Percentiles rank a stretch among this genome's conserved stretches.
phyloP scores from a whole-genome alignment of 2,888 invertebrate genomes.

The Leptopterna dolabrata region DNA sequence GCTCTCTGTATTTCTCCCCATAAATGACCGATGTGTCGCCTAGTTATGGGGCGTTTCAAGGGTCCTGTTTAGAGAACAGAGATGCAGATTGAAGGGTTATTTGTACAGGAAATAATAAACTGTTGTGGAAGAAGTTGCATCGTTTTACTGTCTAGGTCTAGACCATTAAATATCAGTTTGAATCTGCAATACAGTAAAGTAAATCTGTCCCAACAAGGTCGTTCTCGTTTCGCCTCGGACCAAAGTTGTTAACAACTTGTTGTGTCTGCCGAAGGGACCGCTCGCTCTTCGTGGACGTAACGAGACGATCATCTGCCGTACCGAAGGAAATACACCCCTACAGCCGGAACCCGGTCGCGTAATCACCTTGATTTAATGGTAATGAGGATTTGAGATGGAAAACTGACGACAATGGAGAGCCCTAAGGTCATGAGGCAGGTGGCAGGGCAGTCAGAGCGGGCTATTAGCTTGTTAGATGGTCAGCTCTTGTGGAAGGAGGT shows the following conservation, averaged over 20 bases:
- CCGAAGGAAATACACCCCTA: background rate
- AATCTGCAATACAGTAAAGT: too few relatives aligned
- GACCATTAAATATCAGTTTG: too few relatives aligned
- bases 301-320: background rate
- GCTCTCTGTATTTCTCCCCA: too few relatives aligned
- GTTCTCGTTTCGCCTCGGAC: background rate
- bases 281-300: background rate
- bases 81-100: too few relatives aligned
- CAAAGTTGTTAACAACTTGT: background rate
- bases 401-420: background rate
- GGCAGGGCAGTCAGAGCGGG: background rate
- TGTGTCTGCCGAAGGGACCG: background rate
- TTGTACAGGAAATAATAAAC: too few relatives aligned
- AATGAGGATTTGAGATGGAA: constrained; percentile 31
- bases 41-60: too few relatives aligned
- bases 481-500: constrained; percentile 25
- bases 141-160: too few relatives aligned
- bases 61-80: too few relatives aligned
- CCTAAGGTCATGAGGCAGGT: constrained; percentile 6
- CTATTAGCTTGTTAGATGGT: constrained; percentile 42
- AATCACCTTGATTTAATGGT: constrained; percentile 41
- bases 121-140: too few relatives aligned
- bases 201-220: too few relatives aligned
- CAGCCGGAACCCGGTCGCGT: background rate
- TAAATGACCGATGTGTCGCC: too few relatives aligned